A percentile compares a stretch with the other conserved stretches of the same genome.
Evolutionary conservation across 2,797 vertebrate genomes (phyloP).

Genomic region (Agapornis canus): DNA sequence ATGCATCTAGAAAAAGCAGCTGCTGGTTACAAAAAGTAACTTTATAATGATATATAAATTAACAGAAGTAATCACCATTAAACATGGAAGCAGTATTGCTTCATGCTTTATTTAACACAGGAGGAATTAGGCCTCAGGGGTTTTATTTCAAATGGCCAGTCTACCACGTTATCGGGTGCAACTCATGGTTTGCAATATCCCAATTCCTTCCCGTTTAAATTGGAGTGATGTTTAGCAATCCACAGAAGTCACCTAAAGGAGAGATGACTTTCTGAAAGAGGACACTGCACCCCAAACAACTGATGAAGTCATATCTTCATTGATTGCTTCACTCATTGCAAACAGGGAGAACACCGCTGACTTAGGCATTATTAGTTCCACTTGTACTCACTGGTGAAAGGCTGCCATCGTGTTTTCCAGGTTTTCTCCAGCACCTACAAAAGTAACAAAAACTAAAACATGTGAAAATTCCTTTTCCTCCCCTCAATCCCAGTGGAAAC

Average conservation of each 20-base stretch:
- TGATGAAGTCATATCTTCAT: background rate
- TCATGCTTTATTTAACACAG: background rate
- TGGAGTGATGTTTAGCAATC: background rate
- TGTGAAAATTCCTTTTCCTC: background rate
- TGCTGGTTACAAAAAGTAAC: background rate
- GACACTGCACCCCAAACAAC: background rate
- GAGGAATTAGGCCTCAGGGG: background rate
- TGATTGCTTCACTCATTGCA: background rate
- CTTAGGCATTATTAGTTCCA: background rate
- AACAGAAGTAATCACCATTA: background rate
- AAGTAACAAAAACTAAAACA: background rate
- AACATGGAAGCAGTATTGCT: background rate
- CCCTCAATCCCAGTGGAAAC: background rate
- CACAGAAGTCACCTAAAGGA: background rate
- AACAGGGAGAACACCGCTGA: background rate
- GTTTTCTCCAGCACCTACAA: constrained; percentile 93
- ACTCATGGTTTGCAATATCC: background rate
- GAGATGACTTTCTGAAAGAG: background rate
- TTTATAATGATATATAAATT: background rate
- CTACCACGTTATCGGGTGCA: background rate
- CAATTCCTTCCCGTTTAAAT: background rate
- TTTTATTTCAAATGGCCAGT: background rate
- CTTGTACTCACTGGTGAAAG: constrained; percentile 91
- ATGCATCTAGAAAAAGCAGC: background rate
- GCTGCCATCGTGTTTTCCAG: constrained; percentile 98